These are phyloP conservation scores for Sphaerophoria taeniata DNA, from an alignment of 2,888 invertebrate genomes.

Conservation along the genomic window DNA sequence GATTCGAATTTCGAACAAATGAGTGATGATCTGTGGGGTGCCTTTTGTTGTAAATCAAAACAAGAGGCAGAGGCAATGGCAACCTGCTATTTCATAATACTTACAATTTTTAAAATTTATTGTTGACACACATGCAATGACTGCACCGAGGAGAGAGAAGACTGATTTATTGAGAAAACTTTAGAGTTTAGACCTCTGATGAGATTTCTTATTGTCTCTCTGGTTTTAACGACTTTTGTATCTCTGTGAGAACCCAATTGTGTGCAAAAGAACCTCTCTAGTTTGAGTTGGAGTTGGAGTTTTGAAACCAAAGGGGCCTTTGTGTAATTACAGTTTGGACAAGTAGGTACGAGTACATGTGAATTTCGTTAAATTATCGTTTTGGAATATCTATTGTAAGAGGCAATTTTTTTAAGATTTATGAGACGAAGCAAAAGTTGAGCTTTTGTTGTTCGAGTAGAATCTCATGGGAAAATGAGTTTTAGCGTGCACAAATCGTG, in stretches of 20 bases:
- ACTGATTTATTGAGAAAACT: conserved; percentile 40
- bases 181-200: conserved; percentile 15
- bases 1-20: background rate
- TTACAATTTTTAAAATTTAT: conserved; percentile 26
- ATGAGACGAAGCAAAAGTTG: conserved; percentile 29
- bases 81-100: conserved; percentile 48
- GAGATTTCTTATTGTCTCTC: conserved; percentile 23
- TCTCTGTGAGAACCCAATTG: conserved; percentile 6
- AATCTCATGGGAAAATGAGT: conserved; percentile 43
- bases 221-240: conserved; percentile 16
- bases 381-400: conserved; percentile 55
- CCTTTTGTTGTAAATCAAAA: conserved; percentile 31
- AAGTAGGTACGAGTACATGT: conserved; percentile 63
- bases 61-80: background rate
- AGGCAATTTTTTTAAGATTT: conserved; percentile 46
- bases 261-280: conserved; percentile 35
- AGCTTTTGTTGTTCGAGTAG: conserved; percentile 41
- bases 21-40: conserved; percentile 10
- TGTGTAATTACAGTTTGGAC: conserved; percentile 28
- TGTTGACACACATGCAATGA: conserved; percentile 61
- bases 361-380: conserved; percentile 56
- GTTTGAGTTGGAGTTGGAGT: conserved; percentile 41
- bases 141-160: conserved; percentile 31
- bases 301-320: conserved; percentile 40
- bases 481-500: conserved; percentile 49